phyloP scores from a whole-genome alignment of 2,888 invertebrate genomes.

The Myopa testacea region DNA sequence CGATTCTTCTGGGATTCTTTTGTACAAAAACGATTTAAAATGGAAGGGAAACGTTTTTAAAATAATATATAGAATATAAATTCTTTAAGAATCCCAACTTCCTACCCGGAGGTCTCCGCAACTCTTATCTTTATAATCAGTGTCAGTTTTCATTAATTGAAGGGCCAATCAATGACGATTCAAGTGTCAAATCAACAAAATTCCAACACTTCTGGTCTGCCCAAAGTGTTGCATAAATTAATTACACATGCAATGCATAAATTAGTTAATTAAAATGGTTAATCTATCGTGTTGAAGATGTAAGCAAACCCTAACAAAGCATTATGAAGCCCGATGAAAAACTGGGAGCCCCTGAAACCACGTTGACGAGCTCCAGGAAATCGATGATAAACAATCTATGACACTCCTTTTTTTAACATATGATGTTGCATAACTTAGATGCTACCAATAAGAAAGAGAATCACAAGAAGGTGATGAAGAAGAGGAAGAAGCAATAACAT shows the following conservation, averaged over 20 bases:
- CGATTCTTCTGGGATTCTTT: no score
- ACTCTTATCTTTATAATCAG: not conserved
- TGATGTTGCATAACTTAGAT: slow-evolving; percentile 2
- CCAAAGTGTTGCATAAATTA: not conserved
- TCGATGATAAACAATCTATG: no score
- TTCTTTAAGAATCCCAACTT: not conserved
- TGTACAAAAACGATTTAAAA: no score
- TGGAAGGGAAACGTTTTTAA: no score
- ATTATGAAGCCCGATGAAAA: not conserved
- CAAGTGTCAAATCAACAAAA: slow-evolving; percentile 34
- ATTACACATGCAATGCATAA: slow-evolving; percentile 5
- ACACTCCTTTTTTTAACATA: not conserved
- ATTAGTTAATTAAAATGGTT: slow-evolving; percentile 15
- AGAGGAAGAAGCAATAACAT: no score
- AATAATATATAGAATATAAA: no score
- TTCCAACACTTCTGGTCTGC: slow-evolving; percentile 14
- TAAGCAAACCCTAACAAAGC: no score
- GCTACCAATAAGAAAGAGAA: not conserved
- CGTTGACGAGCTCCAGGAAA: no score
- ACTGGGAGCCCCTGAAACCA: not conserved
- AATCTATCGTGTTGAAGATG: no score
- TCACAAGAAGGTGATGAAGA: no score
- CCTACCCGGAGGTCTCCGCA: not conserved
- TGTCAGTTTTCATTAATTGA: not conserved
- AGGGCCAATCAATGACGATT: not conserved